A percentile compares a stretch with the other conserved stretches of the same genome.
phyloP scores from a whole-genome alignment of 2,113 vertebrate genomes.

The Gallinago paraguaiae region DNA sequence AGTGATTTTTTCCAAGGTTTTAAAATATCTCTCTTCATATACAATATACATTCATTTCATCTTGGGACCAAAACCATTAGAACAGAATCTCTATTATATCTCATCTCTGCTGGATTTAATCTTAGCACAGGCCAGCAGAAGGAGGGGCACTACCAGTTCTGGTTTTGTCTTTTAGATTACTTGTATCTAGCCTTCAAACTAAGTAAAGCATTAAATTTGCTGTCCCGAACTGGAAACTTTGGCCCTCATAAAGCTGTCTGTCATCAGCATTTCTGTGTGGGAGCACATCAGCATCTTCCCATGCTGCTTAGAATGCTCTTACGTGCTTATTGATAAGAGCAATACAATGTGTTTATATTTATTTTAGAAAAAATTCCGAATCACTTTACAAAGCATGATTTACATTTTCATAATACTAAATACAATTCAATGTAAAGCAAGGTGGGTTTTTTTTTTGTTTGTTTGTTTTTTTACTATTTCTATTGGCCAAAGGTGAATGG shows the following conservation, averaged over 20 bases:
- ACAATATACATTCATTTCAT: neutral
- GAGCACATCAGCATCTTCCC: neutral
- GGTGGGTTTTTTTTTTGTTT: neutral
- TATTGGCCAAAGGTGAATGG: neutral
- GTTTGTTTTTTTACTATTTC: neutral
- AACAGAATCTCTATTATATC: neutral
- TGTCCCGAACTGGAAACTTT: neutral
- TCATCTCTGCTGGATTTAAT: neutral
- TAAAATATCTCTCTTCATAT: neutral
- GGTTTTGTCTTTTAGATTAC: neutral
- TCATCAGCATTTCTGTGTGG: neutral
- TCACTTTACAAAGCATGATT: neutral
- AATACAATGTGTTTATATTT: neutral
- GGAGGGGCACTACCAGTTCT: neutral
- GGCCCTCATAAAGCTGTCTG: neutral
- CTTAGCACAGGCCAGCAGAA: neutral
- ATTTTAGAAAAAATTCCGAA: neutral
- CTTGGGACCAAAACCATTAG: neutral
- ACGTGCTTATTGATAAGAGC: neutral
- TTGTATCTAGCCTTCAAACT: neutral
- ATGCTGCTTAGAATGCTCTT: neutral
- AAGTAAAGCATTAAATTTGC: neutral
- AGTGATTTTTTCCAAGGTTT: neutral
- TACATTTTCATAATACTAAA: neutral
- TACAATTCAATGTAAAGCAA: neutral